Evolutionary conservation across 2,113 vertebrate genomes (phyloP).

Genomic region (Corythornis madagascariensis): DNA sequence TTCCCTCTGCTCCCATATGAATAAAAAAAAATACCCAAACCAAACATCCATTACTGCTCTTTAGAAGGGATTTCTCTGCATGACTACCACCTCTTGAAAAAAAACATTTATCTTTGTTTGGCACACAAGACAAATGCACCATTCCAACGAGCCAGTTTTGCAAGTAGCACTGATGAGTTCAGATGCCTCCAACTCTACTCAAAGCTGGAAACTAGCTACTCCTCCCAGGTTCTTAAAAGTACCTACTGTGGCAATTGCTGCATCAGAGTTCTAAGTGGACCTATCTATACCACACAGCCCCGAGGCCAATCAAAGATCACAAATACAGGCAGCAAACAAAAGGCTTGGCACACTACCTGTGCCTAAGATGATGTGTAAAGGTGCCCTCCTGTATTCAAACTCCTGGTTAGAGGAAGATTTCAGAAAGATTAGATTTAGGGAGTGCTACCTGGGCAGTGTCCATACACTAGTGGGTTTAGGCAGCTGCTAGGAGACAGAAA

Average conservation of each 20-base stretch:
- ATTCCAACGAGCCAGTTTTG: neutral
- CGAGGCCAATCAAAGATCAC: neutral
- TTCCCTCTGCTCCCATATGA: neutral
- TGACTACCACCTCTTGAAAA: neutral
- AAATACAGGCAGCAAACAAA: neutral
- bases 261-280: neutral
- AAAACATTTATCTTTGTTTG: neutral
- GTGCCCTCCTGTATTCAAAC: neutral
- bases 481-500: neutral
- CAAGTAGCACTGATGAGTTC: neutral
- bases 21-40: neutral
- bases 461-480: neutral
- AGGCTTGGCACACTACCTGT: neutral
- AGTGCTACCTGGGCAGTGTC: neutral
- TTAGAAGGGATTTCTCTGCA: neutral
- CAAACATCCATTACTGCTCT: neutral
- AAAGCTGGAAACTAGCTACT: neutral
- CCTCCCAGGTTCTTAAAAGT: neutral
- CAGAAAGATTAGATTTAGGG: neutral
- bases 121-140: neutral
- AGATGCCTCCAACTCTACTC: neutral
- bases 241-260: neutral
- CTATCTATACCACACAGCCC: neutral
- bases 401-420: neutral
- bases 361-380: neutral